phyloP scores from a whole-genome alignment of 2,888 invertebrate species.

The Tipula lateralis region DNA sequence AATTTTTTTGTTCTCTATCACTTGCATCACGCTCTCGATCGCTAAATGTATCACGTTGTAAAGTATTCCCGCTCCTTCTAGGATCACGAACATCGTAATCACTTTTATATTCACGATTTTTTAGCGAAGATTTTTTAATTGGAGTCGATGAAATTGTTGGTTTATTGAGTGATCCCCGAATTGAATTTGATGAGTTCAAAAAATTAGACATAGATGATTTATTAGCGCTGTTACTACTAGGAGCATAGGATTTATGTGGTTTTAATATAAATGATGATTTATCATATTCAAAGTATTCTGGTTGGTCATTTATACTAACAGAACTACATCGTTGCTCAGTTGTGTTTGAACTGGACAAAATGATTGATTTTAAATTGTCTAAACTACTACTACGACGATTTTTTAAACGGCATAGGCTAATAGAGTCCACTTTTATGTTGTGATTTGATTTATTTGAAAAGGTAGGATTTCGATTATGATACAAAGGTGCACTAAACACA shows the following conservation, averaged over 20 bases:
- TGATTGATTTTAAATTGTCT: slow-evolving; percentile 30
- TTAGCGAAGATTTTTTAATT: slow-evolving; percentile 43
- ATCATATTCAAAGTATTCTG: slow-evolving; percentile 53
- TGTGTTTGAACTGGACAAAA: background rate
- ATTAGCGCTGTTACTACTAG: slow-evolving; percentile 58
- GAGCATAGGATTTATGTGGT: slow-evolving; percentile 44
- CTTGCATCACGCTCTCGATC: slow-evolving; percentile 35
- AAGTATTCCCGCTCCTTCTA: slow-evolving; percentile 33
- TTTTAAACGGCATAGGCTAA: background rate
- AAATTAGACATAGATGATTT: slow-evolving; percentile 53
- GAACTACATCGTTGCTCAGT: slow-evolving; percentile 45
- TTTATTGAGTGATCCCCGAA: slow-evolving; percentile 46
- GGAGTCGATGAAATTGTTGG: slow-evolving; percentile 41
- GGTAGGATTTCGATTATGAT: background rate
- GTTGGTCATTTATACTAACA: slow-evolving; percentile 54
- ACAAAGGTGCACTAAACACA: slow-evolving; percentile 31
- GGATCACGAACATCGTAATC: slow-evolving; percentile 52
- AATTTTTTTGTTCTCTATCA: slow-evolving; percentile 37
- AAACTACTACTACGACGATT: slow-evolving; percentile 34
- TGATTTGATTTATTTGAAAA: slow-evolving; percentile 20
- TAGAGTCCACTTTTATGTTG: background rate
- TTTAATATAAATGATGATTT: slow-evolving; percentile 33
- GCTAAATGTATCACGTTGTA: slow-evolving; percentile 34
- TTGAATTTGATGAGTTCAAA: slow-evolving; percentile 53
- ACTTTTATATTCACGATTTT: slow-evolving; percentile 50